Conservation (phyloP, 1,140 invertebrate species). For the Pogonus chalceus region DNA sequence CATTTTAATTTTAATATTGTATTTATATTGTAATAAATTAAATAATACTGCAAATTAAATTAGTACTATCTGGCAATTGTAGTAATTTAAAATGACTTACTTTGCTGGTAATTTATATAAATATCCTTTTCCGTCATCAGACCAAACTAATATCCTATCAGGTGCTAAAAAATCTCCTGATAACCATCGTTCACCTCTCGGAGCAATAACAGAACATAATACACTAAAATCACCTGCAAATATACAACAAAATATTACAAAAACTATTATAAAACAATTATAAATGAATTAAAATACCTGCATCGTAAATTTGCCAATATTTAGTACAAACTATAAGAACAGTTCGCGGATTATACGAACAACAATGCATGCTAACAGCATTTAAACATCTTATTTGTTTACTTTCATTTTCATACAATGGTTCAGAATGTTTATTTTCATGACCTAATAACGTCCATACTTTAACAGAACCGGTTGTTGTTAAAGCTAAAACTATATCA, state of each 20-base stretch:
- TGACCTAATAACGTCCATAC: conserved; percentile 90
- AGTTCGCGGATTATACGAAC: conserved; percentile 89
- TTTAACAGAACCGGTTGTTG: conserved; percentile 94
- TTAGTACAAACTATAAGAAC: conserved; percentile 93
- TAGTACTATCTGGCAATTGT: too few species aligned
- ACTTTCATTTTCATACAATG: conserved; percentile 94
- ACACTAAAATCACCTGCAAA: conserved; percentile 86
- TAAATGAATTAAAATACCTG: conserved; percentile 34
- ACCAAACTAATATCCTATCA: conserved; percentile 87
- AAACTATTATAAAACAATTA: conserved; percentile 3
- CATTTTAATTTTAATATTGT: too few species aligned
- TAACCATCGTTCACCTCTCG: conserved; percentile 81
- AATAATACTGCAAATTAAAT: too few species aligned
- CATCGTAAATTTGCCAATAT: conserved; percentile 90
- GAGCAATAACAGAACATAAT: conserved; percentile 76
- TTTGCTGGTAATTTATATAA: conserved; percentile 91
- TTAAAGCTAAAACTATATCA: conserved; percentile 92
- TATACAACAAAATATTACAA: not conserved
- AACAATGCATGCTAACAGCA: conserved; percentile 87
- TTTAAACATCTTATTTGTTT: conserved; percentile 93
- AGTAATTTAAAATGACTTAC: conserved; percentile 46
- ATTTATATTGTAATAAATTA: too few species aligned
- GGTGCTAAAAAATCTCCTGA: conserved; percentile 88
- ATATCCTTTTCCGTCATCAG: conserved; percentile 87
- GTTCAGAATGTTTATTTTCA: conserved; percentile 76